These are phyloP conservation scores for Tholera decimalis DNA, from an alignment of 2,888 invertebrate genomes.

Conservation along the genomic window DNA sequence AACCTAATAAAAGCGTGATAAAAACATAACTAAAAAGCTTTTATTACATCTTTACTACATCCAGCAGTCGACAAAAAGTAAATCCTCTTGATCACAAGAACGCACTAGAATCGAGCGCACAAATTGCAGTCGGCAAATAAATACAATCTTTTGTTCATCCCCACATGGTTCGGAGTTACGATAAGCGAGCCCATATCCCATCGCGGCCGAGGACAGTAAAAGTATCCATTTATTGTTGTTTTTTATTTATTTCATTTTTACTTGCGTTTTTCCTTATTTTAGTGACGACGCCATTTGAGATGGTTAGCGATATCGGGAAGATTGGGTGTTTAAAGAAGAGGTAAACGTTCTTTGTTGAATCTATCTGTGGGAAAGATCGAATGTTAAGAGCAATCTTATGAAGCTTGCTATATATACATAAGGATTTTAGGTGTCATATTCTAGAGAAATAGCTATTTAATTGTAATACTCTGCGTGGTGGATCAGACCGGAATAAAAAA, in stretches of 20 bases:
- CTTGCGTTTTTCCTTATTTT: constrained; percentile 65
- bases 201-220: constrained; percentile 80
- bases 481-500: too few species aligned
- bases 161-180: constrained; percentile 80
- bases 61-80: background rate
- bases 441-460: too few species aligned
- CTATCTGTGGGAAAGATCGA: background rate
- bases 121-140: constrained; percentile 82
- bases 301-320: constrained; percentile 21
- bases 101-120: constrained; percentile 70
- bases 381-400: background rate
- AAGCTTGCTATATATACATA: too few species aligned
- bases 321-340: background rate
- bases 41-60: too few species aligned
- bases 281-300: constrained; percentile 44
- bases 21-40: too few species aligned
- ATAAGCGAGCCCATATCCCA: constrained; percentile 80
- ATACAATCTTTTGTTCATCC: constrained; percentile 87
- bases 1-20: too few species aligned
- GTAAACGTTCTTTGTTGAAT: background rate
- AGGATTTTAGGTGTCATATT: background rate
- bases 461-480: too few species aligned
- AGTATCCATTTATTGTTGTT: constrained; percentile 78
- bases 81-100: background rate
- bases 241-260: constrained; percentile 74